A percentile compares a stretch with the other conserved stretches of the same genome.
Evolutionary conservation across 2,113 vertebrate genomes (phyloP).

Genomic region (Varanus komodoensis): DNA sequence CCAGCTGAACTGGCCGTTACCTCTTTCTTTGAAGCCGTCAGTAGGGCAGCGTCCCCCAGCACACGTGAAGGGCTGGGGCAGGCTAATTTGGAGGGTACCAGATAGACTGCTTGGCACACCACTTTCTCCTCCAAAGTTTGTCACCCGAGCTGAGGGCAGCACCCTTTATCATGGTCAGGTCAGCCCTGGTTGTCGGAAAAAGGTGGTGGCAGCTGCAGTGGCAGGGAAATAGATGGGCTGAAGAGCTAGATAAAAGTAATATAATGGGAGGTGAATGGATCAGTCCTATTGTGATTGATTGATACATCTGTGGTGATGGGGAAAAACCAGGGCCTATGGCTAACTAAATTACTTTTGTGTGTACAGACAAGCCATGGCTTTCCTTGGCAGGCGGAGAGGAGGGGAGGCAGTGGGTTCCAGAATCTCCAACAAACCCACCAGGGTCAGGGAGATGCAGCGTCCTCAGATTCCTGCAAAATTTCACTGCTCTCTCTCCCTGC

Average conservation of each 20-base stretch:
- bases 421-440: background rate
- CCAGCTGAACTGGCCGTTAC: no score
- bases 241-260: background rate
- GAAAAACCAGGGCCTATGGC: background rate
- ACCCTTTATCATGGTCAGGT: no score
- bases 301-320: background rate
- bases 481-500: constrained; percentile 41
- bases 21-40: no score
- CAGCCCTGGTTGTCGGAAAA: no score
- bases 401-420: background rate
- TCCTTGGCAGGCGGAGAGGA: background rate
- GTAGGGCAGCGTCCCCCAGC: no score
- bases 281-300: no score
- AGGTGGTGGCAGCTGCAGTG: background rate
- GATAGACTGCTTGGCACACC: no score
- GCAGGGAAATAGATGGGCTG: no score
- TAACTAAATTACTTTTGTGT: background rate
- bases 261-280: background rate
- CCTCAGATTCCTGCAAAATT: background rate
- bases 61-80: no score
- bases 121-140: no score
- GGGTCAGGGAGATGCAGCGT: background rate
- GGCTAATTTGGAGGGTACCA: no score
- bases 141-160: no score
- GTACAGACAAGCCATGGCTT: background rate